phyloP scores from a whole-genome alignment of 2,888 invertebrate genomes.

The Ichneumoninae sp. region DNA sequence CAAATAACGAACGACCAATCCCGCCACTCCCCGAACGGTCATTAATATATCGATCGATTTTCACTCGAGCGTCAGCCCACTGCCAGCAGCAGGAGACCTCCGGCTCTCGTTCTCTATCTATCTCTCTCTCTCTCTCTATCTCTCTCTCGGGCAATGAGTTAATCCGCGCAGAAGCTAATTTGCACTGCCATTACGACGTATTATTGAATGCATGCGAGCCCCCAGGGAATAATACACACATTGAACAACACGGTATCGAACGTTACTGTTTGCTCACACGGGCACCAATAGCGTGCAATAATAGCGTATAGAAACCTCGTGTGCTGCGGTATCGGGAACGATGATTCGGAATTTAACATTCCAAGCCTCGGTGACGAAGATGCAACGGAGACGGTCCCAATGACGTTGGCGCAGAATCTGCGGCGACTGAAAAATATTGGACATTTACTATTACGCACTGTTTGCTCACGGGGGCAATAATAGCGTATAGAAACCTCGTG shows the following conservation, averaged over 20 bases:
- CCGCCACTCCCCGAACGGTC: constrained; percentile 64
- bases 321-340: background rate
- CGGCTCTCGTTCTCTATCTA: constrained; percentile 1
- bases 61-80: constrained; percentile 4
- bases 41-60: constrained; percentile 66
- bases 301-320: constrained; percentile 10
- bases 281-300: constrained; percentile 42
- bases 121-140: background rate
- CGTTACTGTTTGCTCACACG: constrained; percentile 45
- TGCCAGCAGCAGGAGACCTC: constrained; percentile 18
- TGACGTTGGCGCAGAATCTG: background rate
- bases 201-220: constrained; percentile 71
- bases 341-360: constrained; percentile 21
- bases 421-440: background rate
- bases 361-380: background rate
- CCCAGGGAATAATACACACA: constrained; percentile 53
- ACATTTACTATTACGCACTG: background rate
- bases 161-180: constrained; percentile 75
- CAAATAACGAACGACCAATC: constrained; percentile 65
- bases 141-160: constrained; percentile 70
- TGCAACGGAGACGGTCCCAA: background rate
- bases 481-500: background rate
- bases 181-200: constrained; percentile 75
- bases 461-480: constrained; percentile 37
- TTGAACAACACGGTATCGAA: constrained; percentile 48